Conservation (phyloP, 2,888 invertebrate genomes). For the Apantesis nais region DNA sequence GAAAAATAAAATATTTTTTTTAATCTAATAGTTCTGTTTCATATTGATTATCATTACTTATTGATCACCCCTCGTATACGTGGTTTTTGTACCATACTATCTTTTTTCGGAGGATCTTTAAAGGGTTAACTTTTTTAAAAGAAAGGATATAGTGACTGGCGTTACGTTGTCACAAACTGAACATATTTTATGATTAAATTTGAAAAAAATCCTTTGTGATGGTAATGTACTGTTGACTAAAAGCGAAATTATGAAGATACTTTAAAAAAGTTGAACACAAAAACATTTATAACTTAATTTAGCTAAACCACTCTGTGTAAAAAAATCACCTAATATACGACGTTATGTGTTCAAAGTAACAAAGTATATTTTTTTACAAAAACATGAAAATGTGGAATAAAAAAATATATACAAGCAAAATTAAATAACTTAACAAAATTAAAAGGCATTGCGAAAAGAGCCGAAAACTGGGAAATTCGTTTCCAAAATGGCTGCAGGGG, state of each 20-base stretch:
- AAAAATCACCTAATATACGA: background rate
- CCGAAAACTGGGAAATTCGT: constrained; percentile 81
- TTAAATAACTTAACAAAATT: constrained; percentile 79
- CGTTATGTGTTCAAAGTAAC: constrained; percentile 25
- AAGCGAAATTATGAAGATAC: background rate
- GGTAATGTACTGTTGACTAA: background rate
- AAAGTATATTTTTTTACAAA: constrained; percentile 39
- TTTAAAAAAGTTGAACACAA: background rate
- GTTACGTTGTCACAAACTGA: background rate
- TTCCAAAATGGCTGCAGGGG: constrained; percentile 82
- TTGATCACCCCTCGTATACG: too few relatives aligned
- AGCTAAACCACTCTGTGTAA: background rate
- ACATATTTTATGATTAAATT: background rate
- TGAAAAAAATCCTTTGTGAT: background rate
- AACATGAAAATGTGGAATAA: constrained; percentile 45
- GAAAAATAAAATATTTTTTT: too few relatives aligned
- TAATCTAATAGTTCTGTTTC: too few relatives aligned
- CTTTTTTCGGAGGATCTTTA: constrained; percentile 45
- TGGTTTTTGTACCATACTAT: constrained; percentile 55
- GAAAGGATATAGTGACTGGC: constrained; percentile 9
- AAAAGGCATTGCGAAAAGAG: constrained; percentile 77
- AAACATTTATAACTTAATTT: background rate
- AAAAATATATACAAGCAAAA: constrained; percentile 57
- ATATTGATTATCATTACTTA: too few relatives aligned
- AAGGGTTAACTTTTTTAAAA: constrained; percentile 42